Evolutionary conservation across 2,113 vertebrate genomes (phyloP).

Genomic region (Albula glossodonta): DNA sequence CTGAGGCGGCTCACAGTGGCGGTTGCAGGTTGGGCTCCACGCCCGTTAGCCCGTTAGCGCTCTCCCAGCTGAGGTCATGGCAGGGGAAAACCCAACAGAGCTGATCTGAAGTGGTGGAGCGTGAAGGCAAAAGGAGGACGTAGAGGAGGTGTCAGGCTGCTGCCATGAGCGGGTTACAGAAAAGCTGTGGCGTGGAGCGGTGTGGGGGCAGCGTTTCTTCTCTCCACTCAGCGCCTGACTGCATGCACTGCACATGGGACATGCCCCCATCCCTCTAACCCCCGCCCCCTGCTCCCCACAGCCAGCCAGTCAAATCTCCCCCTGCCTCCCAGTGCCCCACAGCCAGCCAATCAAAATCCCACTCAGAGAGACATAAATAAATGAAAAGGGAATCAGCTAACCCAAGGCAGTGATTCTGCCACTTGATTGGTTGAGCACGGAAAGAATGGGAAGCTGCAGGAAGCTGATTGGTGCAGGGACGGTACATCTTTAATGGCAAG

Average conservation of each 20-base stretch:
- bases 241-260: constrained; percentile 65
- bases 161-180: too few species aligned
- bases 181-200: too few species aligned
- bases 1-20: too few species aligned
- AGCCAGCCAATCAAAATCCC: constrained; percentile 72
- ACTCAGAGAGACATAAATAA: constrained; percentile 38
- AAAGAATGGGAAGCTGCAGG: constrained; percentile 30
- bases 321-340: constrained; percentile 42
- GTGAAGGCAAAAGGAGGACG: not conserved
- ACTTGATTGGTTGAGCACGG: constrained; percentile 49
- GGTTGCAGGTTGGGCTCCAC: too few species aligned
- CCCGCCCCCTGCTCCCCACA: too few species aligned
- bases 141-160: too few species aligned
- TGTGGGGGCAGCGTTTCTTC: too few species aligned
- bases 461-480: too few species aligned
- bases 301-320: too few species aligned
- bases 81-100: not conserved
- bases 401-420: constrained; percentile 15
- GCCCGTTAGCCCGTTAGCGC: not conserved
- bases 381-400: constrained; percentile 46
- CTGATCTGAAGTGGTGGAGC: not conserved
- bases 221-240: constrained; percentile 61
- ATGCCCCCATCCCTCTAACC: constrained; percentile 56
- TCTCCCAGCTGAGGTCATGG: not conserved
- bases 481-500: not conserved